Conservation (phyloP, 2,113 vertebrate species). For the Pipa parva region DNA sequence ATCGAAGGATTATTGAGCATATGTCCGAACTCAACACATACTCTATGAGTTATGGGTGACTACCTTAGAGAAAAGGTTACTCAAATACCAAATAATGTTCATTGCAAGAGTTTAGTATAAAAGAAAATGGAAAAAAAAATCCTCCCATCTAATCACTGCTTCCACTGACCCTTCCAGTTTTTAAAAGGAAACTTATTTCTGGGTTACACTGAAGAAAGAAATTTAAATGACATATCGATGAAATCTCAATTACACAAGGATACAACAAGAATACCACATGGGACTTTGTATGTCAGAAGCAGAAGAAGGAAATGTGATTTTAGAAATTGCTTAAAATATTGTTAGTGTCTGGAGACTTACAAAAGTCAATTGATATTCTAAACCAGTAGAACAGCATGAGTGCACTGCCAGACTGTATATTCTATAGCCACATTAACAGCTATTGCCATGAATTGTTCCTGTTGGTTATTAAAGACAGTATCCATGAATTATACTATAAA, state of each 20-base stretch:
- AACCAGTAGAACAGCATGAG: not conserved
- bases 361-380: constrained; percentile 7
- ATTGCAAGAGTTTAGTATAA: not conserved
- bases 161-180: constrained; percentile 6
- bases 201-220: not conserved
- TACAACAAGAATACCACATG: not conserved
- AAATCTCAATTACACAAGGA: constrained; percentile 10
- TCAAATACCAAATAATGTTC: constrained; percentile 5
- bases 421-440: not conserved
- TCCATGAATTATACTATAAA: no score
- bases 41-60: not conserved
- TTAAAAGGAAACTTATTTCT: constrained; percentile 9
- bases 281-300: constrained; percentile 1
- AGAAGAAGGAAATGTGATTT: not conserved
- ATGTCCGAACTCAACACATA: not conserved
- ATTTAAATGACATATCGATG: constrained; percentile 6
- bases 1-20: not conserved
- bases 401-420: not conserved
- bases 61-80: not conserved
- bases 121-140: constrained; percentile 29
- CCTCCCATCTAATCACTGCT: constrained; percentile 18
- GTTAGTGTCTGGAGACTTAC: not conserved
- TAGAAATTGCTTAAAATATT: constrained; percentile 8
- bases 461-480: no score
- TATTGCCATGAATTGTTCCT: no score